A percentile compares a stretch with the other conserved stretches of the same genome.
Evolutionary conservation across 2,797 vertebrate species (phyloP).

Genomic region (Babyrousa celebensis): DNA sequence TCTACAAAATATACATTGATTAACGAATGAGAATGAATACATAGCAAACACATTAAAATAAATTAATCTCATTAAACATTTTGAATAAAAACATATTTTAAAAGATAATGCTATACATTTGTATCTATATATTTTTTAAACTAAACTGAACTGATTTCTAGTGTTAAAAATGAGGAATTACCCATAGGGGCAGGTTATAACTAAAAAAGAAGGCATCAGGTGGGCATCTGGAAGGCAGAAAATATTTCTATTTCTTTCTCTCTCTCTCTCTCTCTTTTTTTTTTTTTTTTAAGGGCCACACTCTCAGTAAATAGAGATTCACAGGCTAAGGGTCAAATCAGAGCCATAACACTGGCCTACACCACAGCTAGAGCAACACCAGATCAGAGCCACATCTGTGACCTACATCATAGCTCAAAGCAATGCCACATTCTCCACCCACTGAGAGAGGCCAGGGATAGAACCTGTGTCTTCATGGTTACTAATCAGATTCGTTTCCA

Average conservation of each 20-base stretch:
- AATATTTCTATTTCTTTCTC: not conserved
- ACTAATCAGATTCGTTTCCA: too few relatives aligned
- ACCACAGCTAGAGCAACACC: too few relatives aligned
- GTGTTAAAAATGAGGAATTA: not conserved
- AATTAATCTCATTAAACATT: not conserved
- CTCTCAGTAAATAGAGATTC: too few relatives aligned
- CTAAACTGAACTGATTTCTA: not conserved
- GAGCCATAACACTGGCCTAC: too few relatives aligned
- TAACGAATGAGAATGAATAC: not conserved
- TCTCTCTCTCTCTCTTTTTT: too few relatives aligned
- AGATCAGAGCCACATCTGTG: too few relatives aligned
- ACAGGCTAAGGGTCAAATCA: too few relatives aligned
- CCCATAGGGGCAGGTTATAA: not conserved
- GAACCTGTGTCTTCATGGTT: too few relatives aligned
- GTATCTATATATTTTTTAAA: not conserved
- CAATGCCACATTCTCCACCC: too few relatives aligned
- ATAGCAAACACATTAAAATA: not conserved
- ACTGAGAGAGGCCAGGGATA: too few relatives aligned
- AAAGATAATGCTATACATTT: not conserved
- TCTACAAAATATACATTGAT: not conserved
- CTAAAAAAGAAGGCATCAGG: not conserved
- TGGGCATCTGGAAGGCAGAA: not conserved
- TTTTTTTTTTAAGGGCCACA: too few relatives aligned
- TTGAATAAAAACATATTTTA: not conserved
- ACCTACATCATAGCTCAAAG: too few relatives aligned